Conservation (phyloP, 2,888 invertebrate species). For the Pristionchus fissidentatus region DNA sequence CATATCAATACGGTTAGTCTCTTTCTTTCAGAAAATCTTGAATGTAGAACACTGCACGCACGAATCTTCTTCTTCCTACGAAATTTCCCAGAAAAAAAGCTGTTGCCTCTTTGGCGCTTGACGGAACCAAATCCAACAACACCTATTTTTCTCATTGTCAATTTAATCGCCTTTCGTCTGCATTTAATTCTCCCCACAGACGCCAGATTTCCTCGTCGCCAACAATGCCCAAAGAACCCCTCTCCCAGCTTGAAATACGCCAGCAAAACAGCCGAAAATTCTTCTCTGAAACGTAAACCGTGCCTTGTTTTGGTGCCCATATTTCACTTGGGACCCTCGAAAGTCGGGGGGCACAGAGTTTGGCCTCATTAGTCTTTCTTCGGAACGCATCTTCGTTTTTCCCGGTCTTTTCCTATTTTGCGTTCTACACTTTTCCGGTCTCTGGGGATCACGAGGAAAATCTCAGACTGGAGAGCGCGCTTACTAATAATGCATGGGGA, state of each 20-base stretch:
- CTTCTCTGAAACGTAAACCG: not conserved
- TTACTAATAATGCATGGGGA: conserved; percentile 16
- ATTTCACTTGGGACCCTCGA: not conserved
- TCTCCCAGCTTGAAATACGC: too few species aligned
- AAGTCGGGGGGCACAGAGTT: not conserved
- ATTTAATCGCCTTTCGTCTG: not conserved
- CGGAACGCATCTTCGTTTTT: not conserved
- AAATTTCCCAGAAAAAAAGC: too few species aligned
- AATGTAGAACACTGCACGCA: too few species aligned
- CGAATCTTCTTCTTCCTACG: too few species aligned
- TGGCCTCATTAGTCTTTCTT: conserved; percentile 11
- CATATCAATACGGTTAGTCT: conserved; percentile 23
- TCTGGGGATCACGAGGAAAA: conserved; percentile 11
- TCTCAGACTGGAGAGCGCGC: conserved; percentile 32
- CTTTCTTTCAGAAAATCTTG: too few species aligned
- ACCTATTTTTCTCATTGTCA: too few species aligned
- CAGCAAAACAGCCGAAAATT: not conserved
- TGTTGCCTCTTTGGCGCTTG: too few species aligned
- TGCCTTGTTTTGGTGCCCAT: not conserved
- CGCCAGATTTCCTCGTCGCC: too few species aligned
- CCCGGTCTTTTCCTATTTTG: not conserved
- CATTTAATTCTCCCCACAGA: not conserved
- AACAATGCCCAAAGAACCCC: not conserved
- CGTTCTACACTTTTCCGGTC: conserved; percentile 36
- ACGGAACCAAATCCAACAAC: too few species aligned